Evolutionary conservation across 2,113 vertebrate genomes (phyloP), one percentile per base, ranked within the genome.

Genomic region (Istiophorus platypterus): DNA sequence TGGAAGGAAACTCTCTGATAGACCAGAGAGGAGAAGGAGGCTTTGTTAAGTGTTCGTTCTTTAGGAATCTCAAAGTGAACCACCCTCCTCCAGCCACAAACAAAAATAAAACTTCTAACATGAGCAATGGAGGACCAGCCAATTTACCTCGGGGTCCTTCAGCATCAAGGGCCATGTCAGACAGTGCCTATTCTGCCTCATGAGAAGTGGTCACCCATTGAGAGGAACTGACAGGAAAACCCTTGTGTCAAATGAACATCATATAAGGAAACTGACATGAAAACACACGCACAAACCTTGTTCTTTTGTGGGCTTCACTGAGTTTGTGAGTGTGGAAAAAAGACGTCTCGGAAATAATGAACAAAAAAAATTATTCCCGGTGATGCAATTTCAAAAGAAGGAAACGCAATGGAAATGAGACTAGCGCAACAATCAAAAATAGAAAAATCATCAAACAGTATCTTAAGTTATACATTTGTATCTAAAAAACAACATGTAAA

Each of bases 1-100:
- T 78, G 85, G 92, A 88, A 75, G 92, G 64, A 93, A 94, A 93
- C 90, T 89, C 92, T 93, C 94, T 62, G 91, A 95, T 92, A 87
- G 92, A 86, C 71, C 57, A 82, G 89, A 90, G 91, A 93, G 88
- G 91, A 87, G 93, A 94, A 95, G 84, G 81, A 92, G 75, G 88
- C 80, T 92, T 92, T 94, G 91, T 95, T 90, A 78, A 87, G 79
- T 89, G 80, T 90, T 75, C 76, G 76, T 88, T 85, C 86, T 90
- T 89, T 90, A 91, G 81, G 88, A 88, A 85, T 91, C 92, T 95
- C 82, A 92, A 94, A 94, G 87, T 83, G 31, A 85, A 92, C 86
- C 41, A 68, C 62, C 65, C 72, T 58, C 58, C 77, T 89, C 77
- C 70, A 74, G 24, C 45, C 24, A 54, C 78, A 85, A 91, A 91